Percentiles rank a stretch among this genome's conserved stretches.
Conservation (phyloP, 1,140 invertebrate species). For the Heliconius eleuchia region DNA sequence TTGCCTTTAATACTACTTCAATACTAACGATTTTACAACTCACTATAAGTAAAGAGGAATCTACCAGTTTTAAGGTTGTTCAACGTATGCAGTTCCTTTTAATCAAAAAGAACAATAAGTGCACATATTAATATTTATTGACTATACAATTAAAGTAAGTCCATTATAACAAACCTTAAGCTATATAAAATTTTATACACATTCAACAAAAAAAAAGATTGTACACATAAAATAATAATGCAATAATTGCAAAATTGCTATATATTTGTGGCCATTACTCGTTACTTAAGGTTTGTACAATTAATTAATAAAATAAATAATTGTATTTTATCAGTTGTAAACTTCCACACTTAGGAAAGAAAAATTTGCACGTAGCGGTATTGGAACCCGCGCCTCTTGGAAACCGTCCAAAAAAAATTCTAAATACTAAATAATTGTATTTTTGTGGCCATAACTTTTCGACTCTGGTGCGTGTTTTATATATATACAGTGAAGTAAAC, state of each 20-base stretch:
- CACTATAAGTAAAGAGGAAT: background rate
- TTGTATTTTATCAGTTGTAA: too few species aligned
- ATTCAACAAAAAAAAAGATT: background rate
- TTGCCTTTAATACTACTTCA: background rate
- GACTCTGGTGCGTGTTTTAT: background rate
- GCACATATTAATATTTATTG: background rate
- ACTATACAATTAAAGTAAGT: background rate
- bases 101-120: background rate
- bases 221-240: background rate
- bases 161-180: background rate
- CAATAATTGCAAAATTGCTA: background rate
- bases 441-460: background rate
- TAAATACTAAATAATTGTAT: too few species aligned
- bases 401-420: too few species aligned
- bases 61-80: background rate
- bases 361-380: too few species aligned
- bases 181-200: background rate
- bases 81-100: background rate
- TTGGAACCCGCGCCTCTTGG: too few species aligned
- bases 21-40: background rate
- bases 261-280: too few species aligned
- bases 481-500: too few species aligned
- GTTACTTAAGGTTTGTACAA: too few species aligned
- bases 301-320: too few species aligned
- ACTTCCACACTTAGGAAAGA: too few species aligned